Percentiles rank a stretch among this genome's conserved stretches.
Evolutionary conservation across 2,888 invertebrate species (phyloP).

Genomic region (Drosophila niveifrons): DNA sequence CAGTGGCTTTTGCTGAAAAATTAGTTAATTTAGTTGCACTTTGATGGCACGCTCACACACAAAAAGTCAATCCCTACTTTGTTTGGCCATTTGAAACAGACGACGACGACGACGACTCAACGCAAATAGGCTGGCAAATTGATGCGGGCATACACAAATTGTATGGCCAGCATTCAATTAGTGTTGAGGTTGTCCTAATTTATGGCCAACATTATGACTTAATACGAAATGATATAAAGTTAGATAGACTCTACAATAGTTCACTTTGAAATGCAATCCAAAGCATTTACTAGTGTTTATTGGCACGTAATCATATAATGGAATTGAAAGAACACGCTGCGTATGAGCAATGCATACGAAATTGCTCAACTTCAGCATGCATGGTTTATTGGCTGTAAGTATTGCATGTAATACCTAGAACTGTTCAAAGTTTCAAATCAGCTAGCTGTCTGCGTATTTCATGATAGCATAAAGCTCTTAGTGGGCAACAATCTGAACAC

Average conservation of each 20-base stretch:
- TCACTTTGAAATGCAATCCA: background rate
- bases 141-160: conserved; percentile 25
- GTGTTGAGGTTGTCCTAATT: conserved; percentile 21
- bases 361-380: conserved; percentile 29
- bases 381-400: conserved; percentile 47
- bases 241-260: no score
- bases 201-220: conserved; percentile 14
- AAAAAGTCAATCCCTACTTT: conserved; percentile 27
- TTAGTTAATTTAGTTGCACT: conserved; percentile 74
- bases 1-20: conserved; percentile 74
- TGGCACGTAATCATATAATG: conserved; percentile 13
- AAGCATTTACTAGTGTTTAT: conserved; percentile 23
- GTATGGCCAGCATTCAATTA: conserved; percentile 50
- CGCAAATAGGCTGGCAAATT: conserved; percentile 67
- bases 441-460: conserved; percentile 42
- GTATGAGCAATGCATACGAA: conserved; percentile 63
- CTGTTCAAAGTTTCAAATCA: conserved; percentile 41
- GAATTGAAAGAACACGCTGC: conserved; percentile 20
- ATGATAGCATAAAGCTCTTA: conserved; percentile 52
- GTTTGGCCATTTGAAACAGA: conserved; percentile 43
- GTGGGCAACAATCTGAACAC: conserved; percentile 43
- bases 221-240: background rate
- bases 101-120: conserved; percentile 41
- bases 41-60: conserved; percentile 11
- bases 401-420: conserved; percentile 25